Percentiles rank a stretch among this genome's conserved stretches.
These are phyloP conservation scores for Monopis laevigella DNA, from an alignment of 2,888 invertebrate species.

Conservation along the genomic window DNA sequence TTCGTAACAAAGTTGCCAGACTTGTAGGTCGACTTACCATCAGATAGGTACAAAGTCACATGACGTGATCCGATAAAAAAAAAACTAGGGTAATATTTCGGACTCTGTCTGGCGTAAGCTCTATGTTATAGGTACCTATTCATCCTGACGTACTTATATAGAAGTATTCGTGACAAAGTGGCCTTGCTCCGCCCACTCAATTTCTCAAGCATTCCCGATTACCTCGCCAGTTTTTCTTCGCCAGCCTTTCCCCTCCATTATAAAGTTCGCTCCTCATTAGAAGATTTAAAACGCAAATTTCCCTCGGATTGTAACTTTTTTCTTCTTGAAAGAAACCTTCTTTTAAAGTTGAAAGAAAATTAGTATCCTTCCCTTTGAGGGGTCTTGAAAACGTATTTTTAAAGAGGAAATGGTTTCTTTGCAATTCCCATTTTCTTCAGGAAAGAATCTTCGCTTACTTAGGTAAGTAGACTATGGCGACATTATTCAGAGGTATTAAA, in stretches of 20 bases:
- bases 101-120: no score
- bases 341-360: conserved; percentile 63
- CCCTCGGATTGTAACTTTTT: conserved; percentile 68
- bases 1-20: no score
- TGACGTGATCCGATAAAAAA: no score
- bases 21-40: no score
- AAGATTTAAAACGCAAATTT: conserved; percentile 68
- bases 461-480: no score
- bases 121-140: no score
- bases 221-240: conserved; percentile 39
- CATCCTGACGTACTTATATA: no score
- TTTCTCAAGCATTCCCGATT: conserved; percentile 11
- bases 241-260: conserved; percentile 64
- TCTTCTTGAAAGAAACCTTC: conserved; percentile 63
- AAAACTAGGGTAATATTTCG: no score
- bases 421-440: conserved; percentile 5
- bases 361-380: conserved; percentile 63
- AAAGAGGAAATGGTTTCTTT: conserved; percentile 24
- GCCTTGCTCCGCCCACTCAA: conserved; percentile 8
- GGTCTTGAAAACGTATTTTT: conserved; percentile 44
- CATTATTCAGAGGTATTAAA: no score
- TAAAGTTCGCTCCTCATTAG: conserved; percentile 66
- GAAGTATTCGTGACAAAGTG: no score
- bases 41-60: no score
- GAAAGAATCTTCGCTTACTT: no score